These are phyloP conservation scores for Pseudoips prasinana DNA, from an alignment of 2,888 invertebrate genomes.

Conservation along the genomic window DNA sequence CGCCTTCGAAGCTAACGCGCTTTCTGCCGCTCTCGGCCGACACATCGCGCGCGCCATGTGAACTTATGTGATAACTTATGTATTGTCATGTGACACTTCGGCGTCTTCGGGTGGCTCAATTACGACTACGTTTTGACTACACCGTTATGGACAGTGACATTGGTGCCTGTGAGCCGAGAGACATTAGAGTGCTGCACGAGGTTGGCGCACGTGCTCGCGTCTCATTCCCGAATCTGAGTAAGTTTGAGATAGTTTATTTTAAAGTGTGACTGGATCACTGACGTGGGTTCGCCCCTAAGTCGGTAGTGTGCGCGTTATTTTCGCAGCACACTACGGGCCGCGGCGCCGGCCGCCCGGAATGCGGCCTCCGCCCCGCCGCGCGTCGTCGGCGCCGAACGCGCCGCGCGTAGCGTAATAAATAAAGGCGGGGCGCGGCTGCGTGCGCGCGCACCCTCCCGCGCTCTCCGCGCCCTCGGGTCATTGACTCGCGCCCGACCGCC, in stretches of 20 bases:
- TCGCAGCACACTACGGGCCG: constrained; percentile 55
- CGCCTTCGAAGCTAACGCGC: constrained; percentile 67
- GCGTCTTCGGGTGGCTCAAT: constrained; percentile 24
- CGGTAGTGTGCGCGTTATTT: constrained; percentile 66
- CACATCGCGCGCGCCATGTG: constrained; percentile 75
- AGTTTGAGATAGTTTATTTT: constrained; percentile 73
- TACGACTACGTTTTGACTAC: constrained; percentile 26
- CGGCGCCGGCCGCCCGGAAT: constrained; percentile 67
- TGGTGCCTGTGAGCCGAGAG: constrained; percentile 56
- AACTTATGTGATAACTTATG: constrained; percentile 67
- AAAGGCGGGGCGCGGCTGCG: constrained; percentile 80
- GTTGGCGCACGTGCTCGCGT: constrained; percentile 66
- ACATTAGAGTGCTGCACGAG: constrained; percentile 54
- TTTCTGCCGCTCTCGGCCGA: constrained; percentile 41
- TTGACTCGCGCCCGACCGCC: constrained; percentile 63
- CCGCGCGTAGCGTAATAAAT: constrained; percentile 80
- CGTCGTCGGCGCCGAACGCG: constrained; percentile 63
- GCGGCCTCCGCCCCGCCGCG: constrained; percentile 75
- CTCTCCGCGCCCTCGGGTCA: constrained; percentile 72
- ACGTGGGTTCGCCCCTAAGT: constrained; percentile 47
- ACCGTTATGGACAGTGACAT: constrained; percentile 59
- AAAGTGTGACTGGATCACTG: constrained; percentile 64
- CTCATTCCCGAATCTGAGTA: constrained; percentile 57
- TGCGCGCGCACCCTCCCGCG: constrained; percentile 80
- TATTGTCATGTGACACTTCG: constrained; percentile 31